phyloP scores from a whole-genome alignment of 2,797 vertebrate genomes.

The Acanthis flammea region DNA sequence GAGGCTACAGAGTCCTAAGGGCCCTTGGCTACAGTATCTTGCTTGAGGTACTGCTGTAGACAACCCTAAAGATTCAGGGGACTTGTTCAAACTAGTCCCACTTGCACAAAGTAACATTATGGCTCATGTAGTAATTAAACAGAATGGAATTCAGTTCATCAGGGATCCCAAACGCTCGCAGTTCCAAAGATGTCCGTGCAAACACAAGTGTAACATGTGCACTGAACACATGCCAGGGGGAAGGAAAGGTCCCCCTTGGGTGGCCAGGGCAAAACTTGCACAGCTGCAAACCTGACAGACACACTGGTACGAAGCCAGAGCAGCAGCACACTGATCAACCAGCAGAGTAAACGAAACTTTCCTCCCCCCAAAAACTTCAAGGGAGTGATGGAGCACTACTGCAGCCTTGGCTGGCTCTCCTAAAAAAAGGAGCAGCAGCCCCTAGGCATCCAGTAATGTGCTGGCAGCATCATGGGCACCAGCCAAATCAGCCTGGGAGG shows the following conservation, averaged over 20 bases:
- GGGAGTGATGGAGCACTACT: accelerated
- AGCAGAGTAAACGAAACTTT: not conserved
- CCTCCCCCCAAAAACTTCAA: not conserved
- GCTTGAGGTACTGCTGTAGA: not conserved
- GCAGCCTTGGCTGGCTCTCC: not conserved
- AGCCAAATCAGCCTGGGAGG: not conserved
- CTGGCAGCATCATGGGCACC: accelerated
- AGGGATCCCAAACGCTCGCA: not conserved
- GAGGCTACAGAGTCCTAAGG: not conserved
- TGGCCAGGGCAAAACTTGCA: not conserved
- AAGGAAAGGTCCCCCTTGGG: not conserved
- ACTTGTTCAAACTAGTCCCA: not conserved
- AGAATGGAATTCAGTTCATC: not conserved
- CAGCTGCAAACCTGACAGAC: not conserved
- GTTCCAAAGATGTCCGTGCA: not conserved
- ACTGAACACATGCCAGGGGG: not conserved
- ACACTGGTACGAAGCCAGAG: not conserved
- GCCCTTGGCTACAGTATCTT: not conserved
- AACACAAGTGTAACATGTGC: not conserved
- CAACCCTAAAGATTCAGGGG: not conserved
- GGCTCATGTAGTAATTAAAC: not conserved
- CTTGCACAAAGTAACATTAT: not conserved
- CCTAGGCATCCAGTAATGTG: not conserved
- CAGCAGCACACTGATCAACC: not conserved
- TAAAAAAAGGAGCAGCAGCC: not conserved